Conservation (phyloP, 2,888 invertebrate genomes). For the Nomada fabriciana region DNA sequence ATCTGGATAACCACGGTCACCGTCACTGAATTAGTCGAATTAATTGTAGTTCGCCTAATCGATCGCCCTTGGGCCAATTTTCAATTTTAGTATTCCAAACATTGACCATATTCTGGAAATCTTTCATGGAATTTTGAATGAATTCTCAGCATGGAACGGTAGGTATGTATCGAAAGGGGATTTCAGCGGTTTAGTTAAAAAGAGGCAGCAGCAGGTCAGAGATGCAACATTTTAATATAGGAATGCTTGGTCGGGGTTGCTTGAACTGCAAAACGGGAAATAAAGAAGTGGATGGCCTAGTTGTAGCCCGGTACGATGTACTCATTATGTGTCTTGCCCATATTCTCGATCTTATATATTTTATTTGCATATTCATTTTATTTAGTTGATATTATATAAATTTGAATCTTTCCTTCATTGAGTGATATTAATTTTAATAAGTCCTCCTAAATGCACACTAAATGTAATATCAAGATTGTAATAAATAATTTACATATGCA, state of each 20-base stretch:
- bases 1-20: constrained; percentile 18
- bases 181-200: background rate
- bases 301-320: background rate
- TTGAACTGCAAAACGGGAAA: constrained; percentile 15
- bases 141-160: background rate
- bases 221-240: background rate
- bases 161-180: background rate
- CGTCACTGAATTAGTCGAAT: constrained; percentile 46
- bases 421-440: no score
- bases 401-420: no score
- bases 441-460: no score
- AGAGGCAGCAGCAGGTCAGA: background rate
- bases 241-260: background rate
- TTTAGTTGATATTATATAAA: no score
- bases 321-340: background rate
- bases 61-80: constrained; percentile 13
- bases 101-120: constrained; percentile 4
- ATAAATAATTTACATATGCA: no score
- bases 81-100: constrained; percentile 14
- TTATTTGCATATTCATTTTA: background rate
- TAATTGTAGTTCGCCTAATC: constrained; percentile 25
- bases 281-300: constrained; percentile 14
- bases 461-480: no score
- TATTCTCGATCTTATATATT: background rate
- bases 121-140: background rate